phyloP scores from a whole-genome alignment of 2,113 vertebrate species.

The Mirza zaza region DNA sequence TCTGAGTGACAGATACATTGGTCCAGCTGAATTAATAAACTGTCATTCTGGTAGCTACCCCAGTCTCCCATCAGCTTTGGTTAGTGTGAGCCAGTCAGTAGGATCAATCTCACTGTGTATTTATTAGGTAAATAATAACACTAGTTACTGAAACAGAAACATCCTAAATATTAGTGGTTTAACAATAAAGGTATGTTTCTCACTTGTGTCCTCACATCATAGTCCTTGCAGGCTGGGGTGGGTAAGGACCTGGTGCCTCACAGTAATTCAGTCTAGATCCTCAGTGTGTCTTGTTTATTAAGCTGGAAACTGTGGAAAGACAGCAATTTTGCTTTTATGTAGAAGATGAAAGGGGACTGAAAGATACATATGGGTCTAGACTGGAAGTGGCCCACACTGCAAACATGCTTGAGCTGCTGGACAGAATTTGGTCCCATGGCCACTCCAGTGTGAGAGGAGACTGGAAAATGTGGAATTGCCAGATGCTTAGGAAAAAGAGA shows the following conservation, averaged over 20 bases:
- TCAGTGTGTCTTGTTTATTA: not conserved
- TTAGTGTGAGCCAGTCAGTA: not conserved
- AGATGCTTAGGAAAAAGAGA: not conserved
- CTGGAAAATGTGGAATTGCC: not conserved
- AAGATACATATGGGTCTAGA: not conserved
- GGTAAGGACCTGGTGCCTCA: not conserved
- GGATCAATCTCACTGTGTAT: not conserved
- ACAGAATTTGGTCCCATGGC: not conserved
- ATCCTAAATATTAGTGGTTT: not conserved
- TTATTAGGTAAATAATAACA: not conserved
- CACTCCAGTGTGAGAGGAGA: not conserved
- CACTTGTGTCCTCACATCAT: not conserved
- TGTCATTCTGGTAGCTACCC: not conserved
- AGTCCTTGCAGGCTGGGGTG: too few relatives aligned
- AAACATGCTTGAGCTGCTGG: not conserved
- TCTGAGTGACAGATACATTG: not conserved
- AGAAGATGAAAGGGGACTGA: not conserved
- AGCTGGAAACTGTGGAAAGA: not conserved
- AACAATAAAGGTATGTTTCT: not conserved
- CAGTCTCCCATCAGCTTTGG: not conserved
- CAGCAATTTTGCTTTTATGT: not conserved
- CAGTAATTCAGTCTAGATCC: not conserved
- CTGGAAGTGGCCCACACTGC: not conserved
- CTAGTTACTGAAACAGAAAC: not conserved
- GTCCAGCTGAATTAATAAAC: constrained; percentile 8